Base-by-base conservation (phyloP, 2,113 vertebrate species). In the Centrocercus urophasianus region DNA sequence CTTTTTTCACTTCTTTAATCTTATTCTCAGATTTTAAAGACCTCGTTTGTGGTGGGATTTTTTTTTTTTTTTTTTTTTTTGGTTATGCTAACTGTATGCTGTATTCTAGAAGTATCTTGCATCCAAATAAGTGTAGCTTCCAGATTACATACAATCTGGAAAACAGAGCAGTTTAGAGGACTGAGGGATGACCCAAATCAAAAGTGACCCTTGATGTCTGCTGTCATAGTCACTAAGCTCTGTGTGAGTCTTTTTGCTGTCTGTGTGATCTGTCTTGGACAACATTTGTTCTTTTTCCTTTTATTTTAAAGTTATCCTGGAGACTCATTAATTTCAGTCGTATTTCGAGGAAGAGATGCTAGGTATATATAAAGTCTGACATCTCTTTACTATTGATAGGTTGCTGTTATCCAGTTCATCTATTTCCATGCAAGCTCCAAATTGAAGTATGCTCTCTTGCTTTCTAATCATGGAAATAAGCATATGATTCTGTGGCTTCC, bases 401-500 rank as follows among this genome's bases (percentile, higher is more conserved):
- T 43, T 36, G 34, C 59, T 61, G 21, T 36, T 60, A 30, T 67
- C 1, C 5, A 78, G 30, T 70, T 93, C 74, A 64, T 74, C 30
- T 14, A 1, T 64, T 50, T 90, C 52, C 27, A 1, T 57, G 11
- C 65, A 36, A 73, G 54, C 40, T 88, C 54, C 32, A 43, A 22
- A n/a, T 1, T 34, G 27, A 28, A 27, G 2, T 60, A 6, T 50
- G 8, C 85, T 83, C 50, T 6, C 2, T 57, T 75, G 42, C 13
- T 67, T 95, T 91, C 72, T 70, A 12, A 10, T 77, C 63, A 57
- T 40, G 47, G 50, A 89, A 93, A 36, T 88, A 94, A 74, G 57
- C 14, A 14, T 50, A 22, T 24, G 50, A 52, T 52, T 52, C 50
- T 52, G 22, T 52, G 7, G 50, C 24, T 27, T 52, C 50, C 50